Evolutionary conservation across 1,140 invertebrate species (phyloP).

Genomic region (Drosophila murphyi): DNA sequence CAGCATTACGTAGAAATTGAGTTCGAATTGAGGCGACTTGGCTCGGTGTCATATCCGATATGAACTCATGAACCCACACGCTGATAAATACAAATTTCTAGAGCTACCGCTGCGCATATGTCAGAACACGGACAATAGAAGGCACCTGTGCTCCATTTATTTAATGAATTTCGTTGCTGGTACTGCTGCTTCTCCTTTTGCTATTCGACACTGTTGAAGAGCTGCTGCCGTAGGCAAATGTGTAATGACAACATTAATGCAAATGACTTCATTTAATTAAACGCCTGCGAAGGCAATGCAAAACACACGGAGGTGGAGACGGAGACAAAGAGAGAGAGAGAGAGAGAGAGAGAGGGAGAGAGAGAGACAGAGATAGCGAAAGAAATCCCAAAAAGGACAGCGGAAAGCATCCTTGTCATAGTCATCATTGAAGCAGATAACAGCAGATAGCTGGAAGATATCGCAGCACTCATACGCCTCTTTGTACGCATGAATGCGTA

Average conservation of each 20-base stretch:
- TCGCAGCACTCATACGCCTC: conserved; percentile 50
- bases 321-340: neutral
- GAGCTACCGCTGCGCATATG: conserved; percentile 27
- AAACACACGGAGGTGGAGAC: neutral
- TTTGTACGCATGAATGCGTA: conserved; percentile 72
- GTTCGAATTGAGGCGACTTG: neutral
- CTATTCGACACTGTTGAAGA: conserved; percentile 10
- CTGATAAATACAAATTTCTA: conserved; percentile 23
- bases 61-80: conserved; percentile 1
- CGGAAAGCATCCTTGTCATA: conserved; percentile 53
- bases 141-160: conserved; percentile 66
- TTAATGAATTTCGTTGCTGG: conserved; percentile 68
- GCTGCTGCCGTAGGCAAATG: conserved; percentile 63
- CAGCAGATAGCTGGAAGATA: conserved; percentile 18
- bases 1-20: conserved; percentile 31
- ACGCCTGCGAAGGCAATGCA: conserved; percentile 44
- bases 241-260: conserved; percentile 79
- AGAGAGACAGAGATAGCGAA: neutral
- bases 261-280: conserved; percentile 83
- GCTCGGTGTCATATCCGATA: neutral
- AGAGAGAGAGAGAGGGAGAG: neutral
- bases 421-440: conserved; percentile 55
- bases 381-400: conserved; percentile 14
- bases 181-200: conserved; percentile 33
- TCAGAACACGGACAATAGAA: conserved; percentile 29